phyloP scores from a whole-genome alignment of 2,797 vertebrate genomes.

The Macropus fuliginosus region DNA sequence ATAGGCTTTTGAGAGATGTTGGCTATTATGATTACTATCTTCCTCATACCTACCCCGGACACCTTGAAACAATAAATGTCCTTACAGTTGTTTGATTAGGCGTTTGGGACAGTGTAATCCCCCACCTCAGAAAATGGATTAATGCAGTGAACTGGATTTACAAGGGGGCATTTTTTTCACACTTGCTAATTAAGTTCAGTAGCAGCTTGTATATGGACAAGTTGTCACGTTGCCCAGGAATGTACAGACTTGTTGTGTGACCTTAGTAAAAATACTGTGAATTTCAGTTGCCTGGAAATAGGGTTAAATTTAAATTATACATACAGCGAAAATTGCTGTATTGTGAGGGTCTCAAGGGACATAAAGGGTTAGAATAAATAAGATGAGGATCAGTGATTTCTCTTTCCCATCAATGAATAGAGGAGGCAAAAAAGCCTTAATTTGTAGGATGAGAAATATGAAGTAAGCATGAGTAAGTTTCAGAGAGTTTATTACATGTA shows the following conservation, averaged over 20 bases:
- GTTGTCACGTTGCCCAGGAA: not conserved
- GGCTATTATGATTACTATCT: not conserved
- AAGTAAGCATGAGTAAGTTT: constrained; percentile 63
- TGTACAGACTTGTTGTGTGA: not conserved
- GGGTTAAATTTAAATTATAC: constrained; percentile 54
- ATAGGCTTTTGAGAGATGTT: not conserved
- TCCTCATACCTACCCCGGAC: not conserved
- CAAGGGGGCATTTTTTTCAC: constrained; percentile 32
- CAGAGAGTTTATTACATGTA: not conserved
- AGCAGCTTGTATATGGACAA: not conserved
- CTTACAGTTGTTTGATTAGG: constrained; percentile 6
- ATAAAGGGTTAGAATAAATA: constrained; percentile 50
- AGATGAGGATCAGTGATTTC: constrained; percentile 41
- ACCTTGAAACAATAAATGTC: constrained; percentile 24
- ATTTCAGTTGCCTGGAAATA: constrained; percentile 28
- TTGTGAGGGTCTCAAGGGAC: constrained; percentile 43
- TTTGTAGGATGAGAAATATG: constrained; percentile 50
- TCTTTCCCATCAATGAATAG: not conserved
- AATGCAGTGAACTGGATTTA: not conserved
- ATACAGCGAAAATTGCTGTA: constrained; percentile 47
- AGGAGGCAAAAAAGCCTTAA: constrained; percentile 29
- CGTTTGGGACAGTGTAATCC: constrained; percentile 14
- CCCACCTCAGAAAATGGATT: constrained; percentile 27
- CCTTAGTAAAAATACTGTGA: constrained; percentile 4
- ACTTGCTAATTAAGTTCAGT: constrained; percentile 38